A percentile compares a stretch with the other conserved stretches of the same genome.
phyloP scores from a whole-genome alignment of 2,888 invertebrate genomes.

The Lasioglossum leucozonium region DNA sequence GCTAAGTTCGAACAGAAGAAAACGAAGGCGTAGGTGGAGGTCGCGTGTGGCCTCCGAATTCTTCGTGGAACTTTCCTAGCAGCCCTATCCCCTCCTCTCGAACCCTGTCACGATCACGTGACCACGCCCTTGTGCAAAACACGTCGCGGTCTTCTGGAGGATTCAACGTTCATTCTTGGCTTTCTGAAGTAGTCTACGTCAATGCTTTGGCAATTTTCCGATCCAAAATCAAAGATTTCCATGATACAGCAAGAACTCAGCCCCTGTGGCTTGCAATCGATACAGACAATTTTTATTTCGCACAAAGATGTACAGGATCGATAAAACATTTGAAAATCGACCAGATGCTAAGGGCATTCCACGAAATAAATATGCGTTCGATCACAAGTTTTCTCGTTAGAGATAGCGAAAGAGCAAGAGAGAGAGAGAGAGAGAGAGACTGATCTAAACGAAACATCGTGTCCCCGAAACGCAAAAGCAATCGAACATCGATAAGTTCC shows the following conservation, averaged over 20 bases:
- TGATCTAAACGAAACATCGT: neutral
- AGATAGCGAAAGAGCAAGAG: neutral
- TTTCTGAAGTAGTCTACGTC: too few species aligned
- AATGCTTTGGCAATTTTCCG: too few species aligned
- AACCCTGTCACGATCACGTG: slow-evolving; percentile 61
- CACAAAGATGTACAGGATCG: neutral
- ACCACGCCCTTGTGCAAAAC: slow-evolving; percentile 62
- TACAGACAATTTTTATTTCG: neutral
- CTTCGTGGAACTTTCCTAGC: slow-evolving; percentile 58
- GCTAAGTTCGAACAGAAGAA: slow-evolving; percentile 11
- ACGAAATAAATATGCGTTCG: neutral
- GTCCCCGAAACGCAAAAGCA: neutral
- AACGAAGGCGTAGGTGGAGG: slow-evolving; percentile 33
- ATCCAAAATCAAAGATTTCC: too few species aligned
- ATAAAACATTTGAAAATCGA: neutral
- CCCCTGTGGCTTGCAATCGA: neutral
- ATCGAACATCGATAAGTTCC: neutral
- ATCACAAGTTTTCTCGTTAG: neutral
- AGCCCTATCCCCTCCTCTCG: slow-evolving; percentile 48
- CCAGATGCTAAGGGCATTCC: too few species aligned
- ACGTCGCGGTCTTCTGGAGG: neutral
- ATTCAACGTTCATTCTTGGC: neutral
- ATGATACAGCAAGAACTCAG: neutral
- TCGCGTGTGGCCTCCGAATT: slow-evolving; percentile 67
- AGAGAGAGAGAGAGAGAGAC: neutral